phyloP scores from a whole-genome alignment of 2,888 invertebrate species.

The Clostera curtula region DNA sequence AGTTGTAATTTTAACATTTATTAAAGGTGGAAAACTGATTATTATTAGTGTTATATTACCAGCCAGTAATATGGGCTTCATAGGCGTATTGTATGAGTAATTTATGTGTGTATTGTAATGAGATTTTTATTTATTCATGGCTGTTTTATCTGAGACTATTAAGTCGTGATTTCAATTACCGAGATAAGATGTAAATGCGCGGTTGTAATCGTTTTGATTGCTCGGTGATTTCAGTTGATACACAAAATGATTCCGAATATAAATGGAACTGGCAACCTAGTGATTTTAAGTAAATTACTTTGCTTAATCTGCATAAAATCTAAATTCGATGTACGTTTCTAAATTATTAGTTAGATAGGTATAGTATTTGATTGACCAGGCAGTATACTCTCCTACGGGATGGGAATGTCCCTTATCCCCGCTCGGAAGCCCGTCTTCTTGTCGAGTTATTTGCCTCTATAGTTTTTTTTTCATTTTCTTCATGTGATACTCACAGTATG shows the following conservation, averaged over 20 bases:
- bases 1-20: conserved; percentile 47
- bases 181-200: conserved; percentile 44
- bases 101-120: conserved; percentile 32
- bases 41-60: conserved; percentile 27
- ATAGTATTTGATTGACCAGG: too few relatives aligned
- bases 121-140: conserved; percentile 60
- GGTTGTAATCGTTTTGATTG: conserved; percentile 25
- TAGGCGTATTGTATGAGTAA: conserved; percentile 26
- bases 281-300: too few relatives aligned
- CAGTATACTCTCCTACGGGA: too few relatives aligned
- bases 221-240: conserved; percentile 19
- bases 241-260: conserved; percentile 3
- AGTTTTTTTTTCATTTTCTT: too few relatives aligned
- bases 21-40: conserved; percentile 42
- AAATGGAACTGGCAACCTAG: background rate
- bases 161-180: conserved; percentile 62
- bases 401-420: too few relatives aligned
- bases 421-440: too few relatives aligned
- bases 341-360: too few relatives aligned
- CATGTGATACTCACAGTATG: too few relatives aligned
- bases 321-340: too few relatives aligned
- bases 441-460: too few relatives aligned
- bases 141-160: conserved; percentile 35
- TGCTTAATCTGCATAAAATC: too few relatives aligned
- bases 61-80: conserved; percentile 26